Base-by-base conservation (phyloP, 2,113 vertebrate species). In the Nerophis lumbriciformis region DNA sequence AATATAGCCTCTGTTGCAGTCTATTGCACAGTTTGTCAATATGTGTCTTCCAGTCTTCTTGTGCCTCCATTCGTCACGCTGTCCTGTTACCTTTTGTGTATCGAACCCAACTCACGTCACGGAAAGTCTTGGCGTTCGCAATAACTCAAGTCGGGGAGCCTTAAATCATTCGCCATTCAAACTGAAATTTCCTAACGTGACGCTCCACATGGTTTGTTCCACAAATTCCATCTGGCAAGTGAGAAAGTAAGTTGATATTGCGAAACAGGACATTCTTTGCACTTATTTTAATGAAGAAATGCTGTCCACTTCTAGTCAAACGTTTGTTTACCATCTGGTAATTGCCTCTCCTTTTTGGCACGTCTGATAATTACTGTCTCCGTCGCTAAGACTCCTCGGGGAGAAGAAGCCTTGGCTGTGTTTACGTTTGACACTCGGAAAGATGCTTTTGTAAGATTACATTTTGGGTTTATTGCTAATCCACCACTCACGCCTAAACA, bases 21-120 rank as follows among this genome's bases (percentile, higher is more conserved):
- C n/a, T n/a, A n/a, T n/a, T n/a, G n/a, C n/a, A n/a, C n/a, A n/a
- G n/a, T n/a, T n/a, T n/a, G n/a, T n/a, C n/a, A n/a, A n/a, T n/a
- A n/a, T n/a, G n/a, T n/a, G n/a, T n/a, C n/a, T n/a, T n/a, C n/a
- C n/a, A n/a, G n/a, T n/a, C n/a, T n/a, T n/a, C n/a, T 19, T 1
- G 6, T 49, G 8, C 9, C 53, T 11, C 15, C 8, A 21, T 5
- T 10, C 75, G 75, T 16, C 49, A 45, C 12, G 52, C 65, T 15
- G 67, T 53, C 60, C 7, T 61, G 14, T 65, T 63, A 48, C 16
- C 14, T 73, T 45, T 61, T 61, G 13, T 59, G 6, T 0, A 15
- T n/a, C 35, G 45, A 55, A 70, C 59, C 55, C 64, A 56, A 78
- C 59, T 39, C 9, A 19, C 64, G 74, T 73, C 59, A 74, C 39